Evolutionary conservation across 2,888 invertebrate species (phyloP).

Genomic region (Girardia tigrina): DNA sequence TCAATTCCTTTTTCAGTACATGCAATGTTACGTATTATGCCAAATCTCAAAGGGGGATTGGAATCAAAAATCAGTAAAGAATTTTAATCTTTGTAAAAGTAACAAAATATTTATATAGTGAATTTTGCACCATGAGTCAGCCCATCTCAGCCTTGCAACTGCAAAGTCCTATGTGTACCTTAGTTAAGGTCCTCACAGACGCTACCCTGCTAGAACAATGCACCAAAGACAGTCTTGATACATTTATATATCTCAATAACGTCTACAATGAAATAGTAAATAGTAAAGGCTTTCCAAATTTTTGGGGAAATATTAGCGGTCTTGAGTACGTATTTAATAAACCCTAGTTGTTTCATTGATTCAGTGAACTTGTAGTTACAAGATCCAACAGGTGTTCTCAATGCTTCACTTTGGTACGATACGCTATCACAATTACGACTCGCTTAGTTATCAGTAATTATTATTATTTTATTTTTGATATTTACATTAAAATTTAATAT

Average conservation of each 20-base stretch:
- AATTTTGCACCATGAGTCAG: neutral
- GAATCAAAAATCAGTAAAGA: neutral
- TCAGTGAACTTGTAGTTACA: neutral
- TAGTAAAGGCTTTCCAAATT: neutral
- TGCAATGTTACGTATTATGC: neutral
- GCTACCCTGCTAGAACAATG: neutral
- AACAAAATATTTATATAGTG: neutral
- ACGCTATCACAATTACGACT: neutral
- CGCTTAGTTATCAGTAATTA: neutral
- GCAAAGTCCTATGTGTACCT: neutral
- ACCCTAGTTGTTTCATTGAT: neutral
- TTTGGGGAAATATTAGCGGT: neutral
- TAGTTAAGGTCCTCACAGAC: neutral
- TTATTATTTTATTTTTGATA: neutral
- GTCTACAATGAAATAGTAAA: neutral
- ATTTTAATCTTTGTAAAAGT: neutral
- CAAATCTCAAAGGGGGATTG: neutral
- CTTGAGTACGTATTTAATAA: neutral
- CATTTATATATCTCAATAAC: neutral
- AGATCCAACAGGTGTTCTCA: neutral
- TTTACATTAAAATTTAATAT: neutral
- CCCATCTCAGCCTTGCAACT: neutral
- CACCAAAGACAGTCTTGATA: neutral
- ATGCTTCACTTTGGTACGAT: neutral
- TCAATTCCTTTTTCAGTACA: neutral